These are phyloP conservation scores for Oligia strigilis DNA, from an alignment of 2,888 invertebrate species.

Conservation along the genomic window DNA sequence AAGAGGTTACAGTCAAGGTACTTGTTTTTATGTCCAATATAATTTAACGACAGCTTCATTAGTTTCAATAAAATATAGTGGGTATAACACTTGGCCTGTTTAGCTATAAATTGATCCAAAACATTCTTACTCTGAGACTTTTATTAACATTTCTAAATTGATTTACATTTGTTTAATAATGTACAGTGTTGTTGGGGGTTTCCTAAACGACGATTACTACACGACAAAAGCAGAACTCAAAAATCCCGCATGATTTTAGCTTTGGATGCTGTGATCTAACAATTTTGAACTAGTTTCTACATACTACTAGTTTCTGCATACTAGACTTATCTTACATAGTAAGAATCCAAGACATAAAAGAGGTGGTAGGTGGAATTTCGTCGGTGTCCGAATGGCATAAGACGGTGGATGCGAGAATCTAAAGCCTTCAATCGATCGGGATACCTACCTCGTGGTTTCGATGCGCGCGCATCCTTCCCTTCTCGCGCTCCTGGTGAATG, in stretches of 20 bases:
- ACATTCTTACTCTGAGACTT: conserved; percentile 34
- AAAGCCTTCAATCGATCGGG: conserved; percentile 83
- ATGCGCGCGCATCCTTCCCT: conserved; percentile 86
- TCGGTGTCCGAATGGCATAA: conserved; percentile 70
- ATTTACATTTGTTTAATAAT: conserved; percentile 5
- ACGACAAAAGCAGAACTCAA: not conserved
- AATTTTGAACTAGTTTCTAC: not conserved
- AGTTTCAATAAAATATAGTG: conserved; percentile 33
- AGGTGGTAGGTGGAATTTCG: conserved; percentile 31
- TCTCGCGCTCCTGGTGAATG: conserved; percentile 85
- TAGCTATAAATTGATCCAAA: conserved; percentile 40
- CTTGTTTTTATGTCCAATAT: conserved; percentile 24
- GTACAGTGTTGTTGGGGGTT: not conserved
- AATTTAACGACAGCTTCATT: conserved; percentile 31
- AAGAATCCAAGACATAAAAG: conserved; percentile 17
- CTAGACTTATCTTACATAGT: not conserved
- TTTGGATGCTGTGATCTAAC: not conserved
- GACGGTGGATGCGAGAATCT: conserved; percentile 75
- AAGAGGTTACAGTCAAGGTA: not conserved
- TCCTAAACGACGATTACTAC: not conserved
- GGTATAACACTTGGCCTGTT: not conserved
- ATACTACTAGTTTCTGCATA: too few relatives aligned
- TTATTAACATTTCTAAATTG: conserved; percentile 28
- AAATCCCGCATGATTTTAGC: not conserved
- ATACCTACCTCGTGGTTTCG: conserved; percentile 76